Base-by-base conservation (phyloP, 2,113 vertebrate genomes). In the Sterna hirundo region DNA sequence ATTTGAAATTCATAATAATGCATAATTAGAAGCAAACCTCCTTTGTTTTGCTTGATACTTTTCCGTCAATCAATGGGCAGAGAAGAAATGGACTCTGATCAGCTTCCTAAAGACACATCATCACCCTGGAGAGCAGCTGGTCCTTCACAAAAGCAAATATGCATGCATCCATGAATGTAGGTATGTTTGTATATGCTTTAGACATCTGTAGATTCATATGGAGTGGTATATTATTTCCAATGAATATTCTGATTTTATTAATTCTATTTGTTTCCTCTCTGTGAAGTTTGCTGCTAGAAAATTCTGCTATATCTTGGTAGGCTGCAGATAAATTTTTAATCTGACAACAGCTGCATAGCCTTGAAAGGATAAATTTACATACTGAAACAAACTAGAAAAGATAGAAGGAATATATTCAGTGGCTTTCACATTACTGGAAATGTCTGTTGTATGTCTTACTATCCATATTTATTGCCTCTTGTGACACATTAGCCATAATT, bases 291-390 rank as follows among this genome's bases (percentile, higher is more conserved):
- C n/a, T 87, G 55, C 47, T 93, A 49, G 27, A 91, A 79, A 82
- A 80, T 77, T 83, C 81, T 75, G 46, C 66, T 85, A 20, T 70
- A 58, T 95, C 58, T 95, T 94, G 23, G 55, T 86, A 84, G 38
- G 69, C n/a, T 88, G 57, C 36, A 95, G 82, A 96, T 92, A 95
- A 90, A 79, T 96, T 95, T 95, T 97, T 91, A 91, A 94, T 96
- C 76, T 88, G 74, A 85, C 51, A 94, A 90, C 62, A 92, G 76
- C 62, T 86, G 88, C 79, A 81, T 70, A 81, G 46, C 36, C 74
- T 92, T 95, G 93, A 96, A 96, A 96, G 49, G 65, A 83, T 57
- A 93, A 91, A 95, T 94, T 96, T 92, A 78, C 61, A 93, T 90
- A 88, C 10, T 52, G 74, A 89, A 93, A 54, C 15, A 90, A 94